Evolutionary conservation across 2,888 invertebrate genomes (phyloP), one percentile per base, ranked within the genome.

Genomic region (Acrobasis repandana): DNA sequence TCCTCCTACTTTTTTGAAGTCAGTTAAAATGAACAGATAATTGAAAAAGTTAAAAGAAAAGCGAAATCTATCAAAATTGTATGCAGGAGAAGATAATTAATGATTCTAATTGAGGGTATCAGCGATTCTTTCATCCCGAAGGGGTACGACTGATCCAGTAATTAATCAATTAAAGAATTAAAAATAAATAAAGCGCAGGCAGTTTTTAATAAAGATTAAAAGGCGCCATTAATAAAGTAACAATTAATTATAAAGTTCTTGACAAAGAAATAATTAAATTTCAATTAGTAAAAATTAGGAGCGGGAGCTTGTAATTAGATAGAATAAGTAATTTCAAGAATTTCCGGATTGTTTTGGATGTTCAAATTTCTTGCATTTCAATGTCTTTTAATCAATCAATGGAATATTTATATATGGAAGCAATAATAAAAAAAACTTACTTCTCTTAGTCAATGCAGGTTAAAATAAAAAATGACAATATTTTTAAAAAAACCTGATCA

Each of bases 201-300:
- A 51, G 28, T 59, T 60, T 58, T 60, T 60, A 60, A 60, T 60
- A 52, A 60, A 54, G 60, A 60, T 60, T 60, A 60, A 60, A 60
- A 60, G 52, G 51, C 33, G 28, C 34, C 60, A 52, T 60, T 60
- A 52, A 52, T 60, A 14, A 20, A 56, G 56, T 60, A 60, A 60
- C 52, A 60, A 60, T 60, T 60, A 38, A 60, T 60, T 60, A 60
- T 52, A 34, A 60, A 60, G 43, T 51, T 43, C 58, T 57, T 33
- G 51, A 46, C 59, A 46, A 46, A 59, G 59, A 59, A 58, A 59
- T 59, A 59, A 59, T 59, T 59, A 59, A 51, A 59, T 51, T 59
- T 59, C 51, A 51, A 59, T 59, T 59, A 59, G 59, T 15, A 16
- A 36, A 58, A 57, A 48, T 52, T 33, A 34, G 20, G 10, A 34